phyloP scores from a whole-genome alignment of 2,888 invertebrate genomes.

The Sturmia bella region DNA sequence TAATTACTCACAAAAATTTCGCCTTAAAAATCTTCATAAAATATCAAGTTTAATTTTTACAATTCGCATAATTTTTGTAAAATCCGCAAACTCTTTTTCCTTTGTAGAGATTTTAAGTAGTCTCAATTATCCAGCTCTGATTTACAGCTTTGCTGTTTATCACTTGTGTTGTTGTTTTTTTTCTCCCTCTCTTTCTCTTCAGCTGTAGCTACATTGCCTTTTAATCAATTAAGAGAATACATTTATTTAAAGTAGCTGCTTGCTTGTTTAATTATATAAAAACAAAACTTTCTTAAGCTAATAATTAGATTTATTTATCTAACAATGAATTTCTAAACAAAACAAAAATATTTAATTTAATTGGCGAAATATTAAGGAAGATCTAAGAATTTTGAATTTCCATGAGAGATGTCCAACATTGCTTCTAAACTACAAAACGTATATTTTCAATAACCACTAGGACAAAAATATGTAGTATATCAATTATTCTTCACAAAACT shows the following conservation, averaged over 20 bases:
- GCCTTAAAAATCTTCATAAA: not conserved
- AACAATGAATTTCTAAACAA: constrained; percentile 19
- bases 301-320: constrained; percentile 21
- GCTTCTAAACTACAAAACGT: not conserved
- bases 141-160: too few relatives aligned
- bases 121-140: too few relatives aligned
- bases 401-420: not conserved
- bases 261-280: constrained; percentile 22
- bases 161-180: constrained; percentile 4
- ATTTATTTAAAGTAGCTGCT: constrained; percentile 5
- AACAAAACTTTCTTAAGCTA: constrained; percentile 20
- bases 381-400: constrained; percentile 6
- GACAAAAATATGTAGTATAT: too few relatives aligned
- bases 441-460: too few relatives aligned
- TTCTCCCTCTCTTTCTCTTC: not conserved
- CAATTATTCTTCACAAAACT: too few relatives aligned
- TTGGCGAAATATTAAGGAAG: not conserved
- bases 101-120: too few relatives aligned
- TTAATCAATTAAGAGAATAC: constrained; percentile 15
- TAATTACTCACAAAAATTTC: not conserved
- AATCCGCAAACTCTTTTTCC: too few relatives aligned
- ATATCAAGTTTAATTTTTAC: not conserved
- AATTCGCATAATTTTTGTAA: not conserved
- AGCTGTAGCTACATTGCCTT: not conserved
- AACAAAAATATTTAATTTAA: constrained; percentile 18